Conservation (phyloP, 1,140 invertebrate genomes). For the Charaxes varanes region DNA sequence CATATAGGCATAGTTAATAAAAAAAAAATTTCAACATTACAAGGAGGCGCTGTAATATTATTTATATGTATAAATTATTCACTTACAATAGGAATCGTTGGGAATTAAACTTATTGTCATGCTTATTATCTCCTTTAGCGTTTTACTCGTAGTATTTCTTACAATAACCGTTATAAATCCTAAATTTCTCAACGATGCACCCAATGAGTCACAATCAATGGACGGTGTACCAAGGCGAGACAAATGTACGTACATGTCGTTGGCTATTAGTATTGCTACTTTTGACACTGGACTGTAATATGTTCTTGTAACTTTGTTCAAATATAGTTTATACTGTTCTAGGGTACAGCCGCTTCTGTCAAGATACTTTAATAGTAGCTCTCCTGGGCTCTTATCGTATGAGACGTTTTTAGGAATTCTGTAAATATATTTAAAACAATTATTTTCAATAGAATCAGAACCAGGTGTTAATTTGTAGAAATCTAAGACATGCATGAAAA, state of each 20-base stretch:
- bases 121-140: constrained; percentile 41
- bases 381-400: constrained; percentile 40
- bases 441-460: background rate
- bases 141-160: constrained; percentile 39
- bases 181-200: constrained; percentile 40
- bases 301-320: constrained; percentile 28
- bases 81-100: constrained; percentile 65
- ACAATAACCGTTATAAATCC: constrained; percentile 56
- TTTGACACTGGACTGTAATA: constrained; percentile 48
- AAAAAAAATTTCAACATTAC: no score
- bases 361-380: constrained; percentile 39
- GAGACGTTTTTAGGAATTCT: no score
- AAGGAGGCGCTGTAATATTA: no score
- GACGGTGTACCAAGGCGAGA: constrained; percentile 57
- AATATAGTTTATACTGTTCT: constrained; percentile 30
- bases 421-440: constrained; percentile 1
- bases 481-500: no score
- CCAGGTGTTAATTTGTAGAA: background rate
- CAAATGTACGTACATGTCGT: constrained; percentile 55
- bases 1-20: no score
- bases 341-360: constrained; percentile 38
- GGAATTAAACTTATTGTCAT: constrained; percentile 39
- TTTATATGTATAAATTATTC: no score
- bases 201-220: constrained; percentile 57
- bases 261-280: constrained; percentile 57